These are phyloP conservation scores for Rhineura floridana DNA, from an alignment of 2,113 vertebrate genomes.

Conservation along the genomic window DNA sequence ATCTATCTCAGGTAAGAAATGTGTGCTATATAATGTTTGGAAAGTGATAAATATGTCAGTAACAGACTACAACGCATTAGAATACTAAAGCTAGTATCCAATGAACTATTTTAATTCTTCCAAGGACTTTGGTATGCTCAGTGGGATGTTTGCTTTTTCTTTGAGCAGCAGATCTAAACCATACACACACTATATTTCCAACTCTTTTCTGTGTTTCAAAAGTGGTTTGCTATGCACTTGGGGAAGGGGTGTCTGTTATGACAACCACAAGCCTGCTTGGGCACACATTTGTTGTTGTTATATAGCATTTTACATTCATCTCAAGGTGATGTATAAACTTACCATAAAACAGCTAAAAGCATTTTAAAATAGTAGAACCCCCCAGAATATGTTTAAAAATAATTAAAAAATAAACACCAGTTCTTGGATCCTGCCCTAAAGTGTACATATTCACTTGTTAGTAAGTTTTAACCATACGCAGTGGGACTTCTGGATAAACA, in stretches of 20 bases:
- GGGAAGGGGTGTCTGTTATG: background rate
- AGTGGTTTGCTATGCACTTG: background rate
- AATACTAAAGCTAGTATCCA: background rate
- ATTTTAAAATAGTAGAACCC: too few relatives aligned
- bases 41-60: conserved; percentile 42
- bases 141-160: background rate
- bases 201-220: background rate
- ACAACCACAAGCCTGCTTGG: background rate
- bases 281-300: background rate
- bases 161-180: background rate
- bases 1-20: conserved; percentile 87
- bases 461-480: background rate
- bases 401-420: background rate
- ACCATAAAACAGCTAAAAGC: too few relatives aligned
- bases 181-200: background rate
- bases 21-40: conserved; percentile 70
- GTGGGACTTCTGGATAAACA: background rate
- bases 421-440: background rate
- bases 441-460: background rate
- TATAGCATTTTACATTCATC: background rate
- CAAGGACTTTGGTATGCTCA: background rate
- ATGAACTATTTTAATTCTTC: background rate
- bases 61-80: conserved; percentile 6
- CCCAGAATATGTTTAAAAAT: too few relatives aligned
- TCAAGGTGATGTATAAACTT: too few relatives aligned